Base-by-base conservation (phyloP, 1,140 invertebrate species). In the Trichomalopsis sarcophagae region DNA sequence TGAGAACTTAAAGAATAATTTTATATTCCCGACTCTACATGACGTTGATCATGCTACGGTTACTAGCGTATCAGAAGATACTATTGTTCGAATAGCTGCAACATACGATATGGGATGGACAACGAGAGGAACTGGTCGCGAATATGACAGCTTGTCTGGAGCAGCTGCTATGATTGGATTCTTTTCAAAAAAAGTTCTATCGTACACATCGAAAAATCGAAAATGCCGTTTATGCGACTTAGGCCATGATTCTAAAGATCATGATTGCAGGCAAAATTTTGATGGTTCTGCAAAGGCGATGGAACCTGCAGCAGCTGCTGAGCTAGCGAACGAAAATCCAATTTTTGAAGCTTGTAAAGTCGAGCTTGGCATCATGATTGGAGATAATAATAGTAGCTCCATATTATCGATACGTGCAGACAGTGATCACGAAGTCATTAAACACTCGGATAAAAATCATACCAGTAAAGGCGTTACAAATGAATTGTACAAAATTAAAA, bases 301-400 rank as follows among this genome's bases (percentile, higher is more conserved):
- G 74, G 73, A 84, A 27, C 82, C 79, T 21, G 36, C 68, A 30
- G 80, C 62, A 11, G 85, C 81, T 14, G 33, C 78, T 50, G 1
- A 40, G 69, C 81, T 87, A 6, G 82, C 75, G 27, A 69, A 47
- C 40, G 71, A 88, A 23, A 86, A 87, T 71, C 27, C 36, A 74
- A 86, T 88, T 84, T 84, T 87, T 10, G 14, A 2, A 30, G 44
- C 23, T 4, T 80, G 69, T 14, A 85, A 87, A 36, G 40, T 87
- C 33, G 76, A 81, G 23, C 14, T 81, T 5, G 79, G 79, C 6
- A n/a, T 74, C 17, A 44, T 88, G 13, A 86, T 88, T 23, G 75
- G 78, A 17, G 86, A 88, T 75, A 84, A 86, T 76, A 86, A 88
- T 27, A 77, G 74, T 44, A 62, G 47, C 23, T n/a, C 33, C 33